These are phyloP conservation scores for Hapalemur alaotrensis DNA, from an alignment of 2,797 vertebrate species.

Conservation along the genomic window DNA sequence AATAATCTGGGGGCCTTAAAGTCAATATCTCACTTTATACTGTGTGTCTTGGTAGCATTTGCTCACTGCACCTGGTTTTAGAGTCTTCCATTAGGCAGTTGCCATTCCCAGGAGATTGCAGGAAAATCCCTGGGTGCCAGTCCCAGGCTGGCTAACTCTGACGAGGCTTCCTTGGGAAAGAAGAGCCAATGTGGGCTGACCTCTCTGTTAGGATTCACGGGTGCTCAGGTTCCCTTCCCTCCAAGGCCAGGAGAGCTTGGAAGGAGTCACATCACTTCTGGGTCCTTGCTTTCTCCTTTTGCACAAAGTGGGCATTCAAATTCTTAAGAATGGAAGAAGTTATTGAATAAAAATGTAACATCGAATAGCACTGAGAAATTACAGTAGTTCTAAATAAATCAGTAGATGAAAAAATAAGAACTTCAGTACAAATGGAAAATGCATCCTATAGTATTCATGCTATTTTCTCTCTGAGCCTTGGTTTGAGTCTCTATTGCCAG, in stretches of 20 bases:
- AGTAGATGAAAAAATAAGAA: neutral
- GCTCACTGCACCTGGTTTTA: neutral
- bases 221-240: too few relatives aligned
- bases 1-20: neutral
- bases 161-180: neutral
- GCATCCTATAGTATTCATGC: neutral
- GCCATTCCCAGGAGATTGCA: neutral
- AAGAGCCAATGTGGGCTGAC: neutral
- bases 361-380: neutral
- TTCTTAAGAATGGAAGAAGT: neutral
- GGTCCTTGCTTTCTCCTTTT: neutral
- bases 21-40: neutral
- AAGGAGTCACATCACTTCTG: neutral
- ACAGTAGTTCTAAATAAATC: neutral
- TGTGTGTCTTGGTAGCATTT: neutral
- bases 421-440: neutral
- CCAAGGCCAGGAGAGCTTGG: neutral
- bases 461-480: neutral
- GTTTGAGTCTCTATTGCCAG: neutral
- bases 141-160: neutral
- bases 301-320: neutral
- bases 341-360: neutral
- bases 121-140: neutral
- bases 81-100: neutral
- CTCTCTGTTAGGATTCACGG: neutral